Evolutionary conservation across 1,140 invertebrate genomes (phyloP).

Genomic region (Trichomalopsis sarcophagae): DNA sequence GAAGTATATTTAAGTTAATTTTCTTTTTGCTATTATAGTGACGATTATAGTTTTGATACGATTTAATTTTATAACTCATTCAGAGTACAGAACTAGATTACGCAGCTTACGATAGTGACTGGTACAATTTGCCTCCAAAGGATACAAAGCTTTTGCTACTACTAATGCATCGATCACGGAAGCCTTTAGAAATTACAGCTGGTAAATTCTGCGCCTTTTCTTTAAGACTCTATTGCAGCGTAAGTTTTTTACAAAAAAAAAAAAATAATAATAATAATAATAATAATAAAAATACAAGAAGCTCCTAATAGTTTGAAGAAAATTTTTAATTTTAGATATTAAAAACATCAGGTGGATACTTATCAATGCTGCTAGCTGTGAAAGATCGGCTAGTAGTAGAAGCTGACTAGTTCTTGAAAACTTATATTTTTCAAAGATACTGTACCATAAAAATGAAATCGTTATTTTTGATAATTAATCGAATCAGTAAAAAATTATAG

Average conservation of each 20-base stretch:
- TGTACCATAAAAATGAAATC: too few species aligned
- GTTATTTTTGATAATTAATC: too few species aligned
- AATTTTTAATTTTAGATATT: conserved; percentile 53
- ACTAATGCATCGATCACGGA: conserved; percentile 31
- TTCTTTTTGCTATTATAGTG: background rate
- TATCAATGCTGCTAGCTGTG: conserved; percentile 52
- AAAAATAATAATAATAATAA: too few species aligned
- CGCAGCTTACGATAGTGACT: conserved; percentile 40
- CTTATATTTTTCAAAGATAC: too few species aligned
- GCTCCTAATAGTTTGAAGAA: background rate
- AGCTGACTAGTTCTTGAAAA: conserved; percentile 67
- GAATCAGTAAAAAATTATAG: too few species aligned
- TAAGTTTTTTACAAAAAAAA: conserved; percentile 1
- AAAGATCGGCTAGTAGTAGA: background rate
- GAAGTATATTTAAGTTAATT: background rate
- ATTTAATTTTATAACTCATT: background rate
- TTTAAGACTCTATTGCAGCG: conserved; percentile 20
- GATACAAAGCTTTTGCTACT: conserved; percentile 33
- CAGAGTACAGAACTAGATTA: conserved; percentile 34
- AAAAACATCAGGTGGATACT: conserved; percentile 60
- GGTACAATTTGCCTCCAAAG: conserved; percentile 36
- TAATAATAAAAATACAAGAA: background rate
- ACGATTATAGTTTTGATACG: background rate
- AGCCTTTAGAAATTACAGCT: conserved; percentile 44
- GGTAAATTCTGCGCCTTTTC: conserved; percentile 44